These are phyloP conservation scores for Agriopis leucophaearia DNA, from an alignment of 2,888 invertebrate species.

Conservation along the genomic window DNA sequence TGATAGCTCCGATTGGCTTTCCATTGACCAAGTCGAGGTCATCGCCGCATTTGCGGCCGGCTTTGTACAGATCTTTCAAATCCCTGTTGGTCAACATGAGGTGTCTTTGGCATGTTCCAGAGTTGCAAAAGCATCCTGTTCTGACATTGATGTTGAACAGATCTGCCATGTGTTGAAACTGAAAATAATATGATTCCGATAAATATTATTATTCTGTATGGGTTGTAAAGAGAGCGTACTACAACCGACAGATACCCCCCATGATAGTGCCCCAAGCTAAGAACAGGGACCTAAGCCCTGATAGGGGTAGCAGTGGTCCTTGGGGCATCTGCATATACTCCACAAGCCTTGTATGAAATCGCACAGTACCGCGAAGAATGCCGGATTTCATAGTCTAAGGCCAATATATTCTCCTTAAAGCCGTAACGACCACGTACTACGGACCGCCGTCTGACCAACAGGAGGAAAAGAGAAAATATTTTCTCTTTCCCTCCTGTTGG, in stretches of 20 bases:
- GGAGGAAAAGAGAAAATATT: no score
- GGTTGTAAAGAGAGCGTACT: background rate
- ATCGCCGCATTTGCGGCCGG: conserved; percentile 97
- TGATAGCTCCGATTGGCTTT: conserved; percentile 95
- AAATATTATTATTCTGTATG: background rate
- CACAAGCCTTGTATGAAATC: no score
- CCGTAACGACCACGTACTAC: no score
- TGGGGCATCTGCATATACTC: no score
- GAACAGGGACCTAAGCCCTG: no score
- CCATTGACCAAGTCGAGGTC: conserved; percentile 94
- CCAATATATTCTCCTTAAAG: no score
- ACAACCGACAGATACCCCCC: background rate
- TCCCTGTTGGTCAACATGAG: conserved; percentile 89
- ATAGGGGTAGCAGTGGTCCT: no score
- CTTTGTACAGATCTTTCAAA: conserved; percentile 92
- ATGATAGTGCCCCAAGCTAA: no score
- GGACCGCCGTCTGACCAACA: no score
- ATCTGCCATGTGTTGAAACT: conserved; percentile 96
- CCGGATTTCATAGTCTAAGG: no score
- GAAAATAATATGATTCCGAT: conserved; percentile 28
- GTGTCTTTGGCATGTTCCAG: conserved; percentile 96
- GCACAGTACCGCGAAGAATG: no score
- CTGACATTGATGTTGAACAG: conserved; percentile 94
- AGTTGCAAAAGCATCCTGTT: conserved; percentile 98
- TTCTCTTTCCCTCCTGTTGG: no score